phyloP scores from a whole-genome alignment of 2,888 invertebrate species.

The Rambutsinella grinnellia region DNA sequence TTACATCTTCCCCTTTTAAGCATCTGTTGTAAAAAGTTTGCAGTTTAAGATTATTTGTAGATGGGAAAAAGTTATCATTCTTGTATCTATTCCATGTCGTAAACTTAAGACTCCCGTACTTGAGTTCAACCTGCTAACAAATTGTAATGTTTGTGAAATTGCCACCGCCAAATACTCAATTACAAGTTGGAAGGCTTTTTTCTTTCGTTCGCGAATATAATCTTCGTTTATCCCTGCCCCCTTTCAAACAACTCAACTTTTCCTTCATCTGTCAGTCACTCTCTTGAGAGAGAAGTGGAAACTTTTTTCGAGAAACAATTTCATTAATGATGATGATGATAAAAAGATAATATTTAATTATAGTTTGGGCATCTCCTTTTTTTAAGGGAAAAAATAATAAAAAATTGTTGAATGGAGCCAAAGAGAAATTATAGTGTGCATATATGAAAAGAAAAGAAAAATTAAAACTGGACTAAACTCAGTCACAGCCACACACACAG shows the following conservation, averaged over 20 bases:
- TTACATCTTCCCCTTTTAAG: not conserved
- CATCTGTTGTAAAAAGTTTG: too few species aligned
- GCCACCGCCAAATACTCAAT: not conserved
- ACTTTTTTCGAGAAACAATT: slow-evolving; percentile 2
- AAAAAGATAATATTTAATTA: not conserved
- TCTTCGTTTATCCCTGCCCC: not conserved
- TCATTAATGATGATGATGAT: slow-evolving; percentile 17
- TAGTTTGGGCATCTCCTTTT: not conserved
- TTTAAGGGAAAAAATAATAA: not conserved
- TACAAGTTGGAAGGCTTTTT: not conserved
- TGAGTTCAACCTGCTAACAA: not conserved
- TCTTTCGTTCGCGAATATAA: not conserved
- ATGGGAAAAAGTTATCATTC: not conserved
- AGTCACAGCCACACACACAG: not conserved
- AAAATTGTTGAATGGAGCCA: not conserved
- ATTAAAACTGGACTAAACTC: not conserved
- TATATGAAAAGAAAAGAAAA: too few species aligned
- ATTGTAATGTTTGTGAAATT: not conserved
- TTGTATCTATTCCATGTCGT: too few species aligned
- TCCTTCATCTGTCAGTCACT: not conserved
- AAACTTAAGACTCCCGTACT: not conserved
- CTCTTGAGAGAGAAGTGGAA: not conserved
- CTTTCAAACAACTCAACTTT: not conserved
- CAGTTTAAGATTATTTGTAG: not conserved
- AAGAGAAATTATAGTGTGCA: too few species aligned